Evolutionary conservation across 2,113 vertebrate species (phyloP).

Genomic region (Austrofundulus limnaeus): DNA sequence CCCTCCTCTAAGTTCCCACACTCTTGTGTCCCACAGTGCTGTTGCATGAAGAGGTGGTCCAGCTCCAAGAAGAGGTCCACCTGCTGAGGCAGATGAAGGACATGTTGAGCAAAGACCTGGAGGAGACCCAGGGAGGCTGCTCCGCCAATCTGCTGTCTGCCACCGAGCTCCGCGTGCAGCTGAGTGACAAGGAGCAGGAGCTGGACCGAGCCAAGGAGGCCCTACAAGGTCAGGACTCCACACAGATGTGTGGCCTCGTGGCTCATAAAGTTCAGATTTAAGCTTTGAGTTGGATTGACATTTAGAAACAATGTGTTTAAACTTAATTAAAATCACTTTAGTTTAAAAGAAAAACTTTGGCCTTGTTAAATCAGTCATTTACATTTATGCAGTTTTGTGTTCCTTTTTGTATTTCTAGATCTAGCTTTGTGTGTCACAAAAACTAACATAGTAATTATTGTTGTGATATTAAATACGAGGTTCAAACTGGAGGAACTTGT

Average conservation of each 20-base stretch:
- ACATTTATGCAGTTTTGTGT: too few species aligned
- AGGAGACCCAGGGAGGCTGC: constrained; percentile 88
- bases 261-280: too few species aligned
- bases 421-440: too few species aligned
- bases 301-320: neutral
- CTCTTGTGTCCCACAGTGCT: constrained; percentile 76
- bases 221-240: constrained; percentile 86
- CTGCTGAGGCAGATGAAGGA: constrained; percentile 98
- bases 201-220: constrained; percentile 93
- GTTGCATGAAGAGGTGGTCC: constrained; percentile 91
- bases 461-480: too few species aligned
- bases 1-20: constrained; percentile 23
- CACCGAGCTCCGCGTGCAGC: constrained; percentile 92
- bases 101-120: constrained; percentile 92
- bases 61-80: constrained; percentile 96
- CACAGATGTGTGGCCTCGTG: neutral
- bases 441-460: too few species aligned
- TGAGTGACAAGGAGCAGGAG: constrained; percentile 94
- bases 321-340: neutral
- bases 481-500: too few species aligned
- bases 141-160: constrained; percentile 87
- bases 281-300: too few species aligned
- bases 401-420: too few species aligned
- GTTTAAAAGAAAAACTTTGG: neutral
- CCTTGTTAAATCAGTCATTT: too few species aligned